phyloP scores from a whole-genome alignment of 2,797 vertebrate genomes.

The Hylomyscus alleni region DNA sequence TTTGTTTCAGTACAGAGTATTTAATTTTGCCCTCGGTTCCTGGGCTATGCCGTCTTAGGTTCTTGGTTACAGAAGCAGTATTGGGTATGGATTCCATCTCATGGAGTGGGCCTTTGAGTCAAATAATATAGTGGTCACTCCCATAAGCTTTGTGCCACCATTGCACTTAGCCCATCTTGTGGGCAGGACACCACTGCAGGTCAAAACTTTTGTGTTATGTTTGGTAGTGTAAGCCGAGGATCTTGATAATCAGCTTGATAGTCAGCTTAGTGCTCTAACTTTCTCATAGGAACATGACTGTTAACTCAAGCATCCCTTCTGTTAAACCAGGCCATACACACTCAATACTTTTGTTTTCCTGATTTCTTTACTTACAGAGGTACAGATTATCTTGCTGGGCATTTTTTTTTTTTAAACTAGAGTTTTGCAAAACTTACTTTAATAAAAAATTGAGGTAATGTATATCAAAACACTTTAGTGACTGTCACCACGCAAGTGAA shows the following conservation, averaged over 20 bases:
- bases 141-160: neutral
- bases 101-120: too few relatives aligned
- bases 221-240: neutral
- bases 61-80: neutral
- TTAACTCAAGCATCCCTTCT: neutral
- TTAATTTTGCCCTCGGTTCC: neutral
- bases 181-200: too few relatives aligned
- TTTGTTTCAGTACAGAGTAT: neutral
- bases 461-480: constrained; percentile 59
- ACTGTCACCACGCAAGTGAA: neutral
- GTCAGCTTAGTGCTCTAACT: neutral
- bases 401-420: neutral
- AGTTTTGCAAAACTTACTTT: constrained; percentile 27
- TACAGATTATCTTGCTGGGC: neutral
- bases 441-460: neutral
- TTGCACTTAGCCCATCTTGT: neutral
- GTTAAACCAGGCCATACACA: neutral
- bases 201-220: neutral
- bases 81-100: neutral
- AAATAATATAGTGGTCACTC: neutral
- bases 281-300: neutral
- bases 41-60: neutral
- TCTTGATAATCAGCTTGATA: constrained; percentile 1
- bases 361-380: constrained; percentile 54
- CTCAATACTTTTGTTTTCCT: constrained; percentile 45